Evolutionary conservation across 2,113 vertebrate species (phyloP), one percentile per base, ranked within the genome.

Genomic region (Cebus imitator): DNA sequence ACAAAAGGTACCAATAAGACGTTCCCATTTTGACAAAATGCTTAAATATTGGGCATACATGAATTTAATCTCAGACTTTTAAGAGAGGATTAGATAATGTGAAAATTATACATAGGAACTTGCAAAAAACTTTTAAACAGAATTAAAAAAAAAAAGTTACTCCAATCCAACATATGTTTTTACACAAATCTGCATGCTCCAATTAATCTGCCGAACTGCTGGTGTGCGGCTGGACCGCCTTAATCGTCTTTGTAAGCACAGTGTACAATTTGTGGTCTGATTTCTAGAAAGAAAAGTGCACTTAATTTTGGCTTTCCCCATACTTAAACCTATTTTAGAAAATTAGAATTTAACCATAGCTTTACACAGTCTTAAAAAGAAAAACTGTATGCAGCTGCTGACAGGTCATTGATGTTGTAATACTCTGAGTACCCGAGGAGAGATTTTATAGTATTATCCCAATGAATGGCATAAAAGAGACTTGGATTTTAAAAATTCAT

Each of bases 141-240:
- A 30, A 95, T 81, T 90, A 3, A 50, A 48, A 83, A 75, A 87
- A 89, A 93, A 52, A 87, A 18, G 10, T 21, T 95, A 55, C 52
- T 37, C 87, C 79, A 95, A 35, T 75, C n/a, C 84, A 93, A 95
- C 95, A 96, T 89, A 96, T 97, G 93, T 97, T 98, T 97, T 98
- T 97, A 98, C 80, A 96, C 87, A 97, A 90, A 97, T 98, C 94
- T 97, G 93, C 90, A 97, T 92, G 91, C 93, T 98, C 97, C 95
- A 97, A 96, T 98, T 94, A 97, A 55, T 84, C 84, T 97, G 96
- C 94, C 21, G 50, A 96, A 98, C 93, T 90, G 83, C 93, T 78
- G 92, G 96, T 95, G 13, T 87, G 66, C 35, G 95, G 96, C 75
- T 32, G 91, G n/a, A 94, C 78, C 2, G 90, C 95, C 97, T 88